phyloP scores from a whole-genome alignment of 2,797 vertebrate genomes.

The Sebastiscus albofasciatus region DNA sequence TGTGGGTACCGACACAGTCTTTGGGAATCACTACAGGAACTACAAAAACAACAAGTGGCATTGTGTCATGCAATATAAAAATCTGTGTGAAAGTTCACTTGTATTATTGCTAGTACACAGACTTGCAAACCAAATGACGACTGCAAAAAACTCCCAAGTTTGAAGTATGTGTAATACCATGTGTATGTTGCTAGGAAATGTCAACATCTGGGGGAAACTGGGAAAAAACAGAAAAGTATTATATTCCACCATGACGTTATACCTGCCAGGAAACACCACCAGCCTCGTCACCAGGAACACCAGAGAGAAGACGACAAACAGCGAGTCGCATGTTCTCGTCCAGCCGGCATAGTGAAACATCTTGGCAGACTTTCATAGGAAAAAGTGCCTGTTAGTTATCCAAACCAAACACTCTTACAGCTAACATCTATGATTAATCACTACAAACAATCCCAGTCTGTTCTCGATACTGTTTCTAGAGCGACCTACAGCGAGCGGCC shows the following conservation, averaged over 20 bases:
- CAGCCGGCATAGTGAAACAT: constrained; percentile 91
- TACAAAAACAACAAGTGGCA: neutral
- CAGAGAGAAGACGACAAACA: constrained; percentile 88
- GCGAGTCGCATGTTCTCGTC: constrained; percentile 84
- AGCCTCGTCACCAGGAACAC: constrained; percentile 90
- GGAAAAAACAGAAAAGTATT: neutral
- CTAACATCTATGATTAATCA: neutral
- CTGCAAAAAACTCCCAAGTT: neutral
- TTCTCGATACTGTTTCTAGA: neutral
- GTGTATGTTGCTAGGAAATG: neutral
- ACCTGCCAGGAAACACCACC: constrained; percentile 88
- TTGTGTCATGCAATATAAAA: neutral
- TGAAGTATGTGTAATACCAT: neutral
- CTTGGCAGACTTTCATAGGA: constrained; percentile 85
- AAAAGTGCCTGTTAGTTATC: constrained; percentile 6
- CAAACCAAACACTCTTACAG: neutral
- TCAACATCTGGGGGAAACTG: neutral
- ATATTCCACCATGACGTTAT: constrained; percentile 31
- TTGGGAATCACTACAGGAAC: neutral
- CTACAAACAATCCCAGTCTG: neutral
- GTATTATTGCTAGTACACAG: neutral
- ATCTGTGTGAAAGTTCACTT: neutral
- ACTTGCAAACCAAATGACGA: neutral
- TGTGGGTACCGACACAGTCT: neutral
- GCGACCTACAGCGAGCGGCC: neutral